phyloP scores from a whole-genome alignment of 2,888 invertebrate species.

The Folsomia candida region DNA sequence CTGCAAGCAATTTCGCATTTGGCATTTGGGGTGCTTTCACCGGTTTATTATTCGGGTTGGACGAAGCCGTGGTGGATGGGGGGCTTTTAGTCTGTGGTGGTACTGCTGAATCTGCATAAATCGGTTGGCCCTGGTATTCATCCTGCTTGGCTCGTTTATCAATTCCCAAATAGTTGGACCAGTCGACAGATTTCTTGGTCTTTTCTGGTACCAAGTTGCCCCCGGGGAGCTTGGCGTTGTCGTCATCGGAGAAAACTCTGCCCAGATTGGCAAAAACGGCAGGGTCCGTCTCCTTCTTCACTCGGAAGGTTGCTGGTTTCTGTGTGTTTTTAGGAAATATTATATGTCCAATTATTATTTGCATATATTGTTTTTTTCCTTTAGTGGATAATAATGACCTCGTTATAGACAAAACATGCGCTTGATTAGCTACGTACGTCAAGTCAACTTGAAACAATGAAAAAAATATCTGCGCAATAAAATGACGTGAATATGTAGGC shows the following conservation, averaged over 20 bases:
- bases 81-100: too few relatives aligned
- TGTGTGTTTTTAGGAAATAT: too few relatives aligned
- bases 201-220: constrained; percentile 18
- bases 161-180: constrained; percentile 83
- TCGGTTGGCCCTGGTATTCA: too few relatives aligned
- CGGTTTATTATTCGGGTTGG: background rate
- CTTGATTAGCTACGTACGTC: too few relatives aligned
- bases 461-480: too few relatives aligned
- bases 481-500: too few relatives aligned
- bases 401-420: too few relatives aligned
- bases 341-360: too few relatives aligned
- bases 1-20: background rate
- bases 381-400: background rate
- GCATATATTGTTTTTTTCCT: background rate
- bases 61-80: background rate
- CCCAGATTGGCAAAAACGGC: constrained; percentile 33
- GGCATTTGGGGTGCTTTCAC: background rate
- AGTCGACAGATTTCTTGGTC: constrained; percentile 76
- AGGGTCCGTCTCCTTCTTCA: constrained; percentile 42
- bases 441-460: too few relatives aligned
- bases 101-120: too few relatives aligned
- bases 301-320: constrained; percentile 18
- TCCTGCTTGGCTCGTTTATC: constrained; percentile 62
- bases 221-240: constrained; percentile 9
- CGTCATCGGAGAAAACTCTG: constrained; percentile 31